phyloP scores from a whole-genome alignment of 2,113 vertebrate genomes.

The Cranoglanis bouderius region DNA sequence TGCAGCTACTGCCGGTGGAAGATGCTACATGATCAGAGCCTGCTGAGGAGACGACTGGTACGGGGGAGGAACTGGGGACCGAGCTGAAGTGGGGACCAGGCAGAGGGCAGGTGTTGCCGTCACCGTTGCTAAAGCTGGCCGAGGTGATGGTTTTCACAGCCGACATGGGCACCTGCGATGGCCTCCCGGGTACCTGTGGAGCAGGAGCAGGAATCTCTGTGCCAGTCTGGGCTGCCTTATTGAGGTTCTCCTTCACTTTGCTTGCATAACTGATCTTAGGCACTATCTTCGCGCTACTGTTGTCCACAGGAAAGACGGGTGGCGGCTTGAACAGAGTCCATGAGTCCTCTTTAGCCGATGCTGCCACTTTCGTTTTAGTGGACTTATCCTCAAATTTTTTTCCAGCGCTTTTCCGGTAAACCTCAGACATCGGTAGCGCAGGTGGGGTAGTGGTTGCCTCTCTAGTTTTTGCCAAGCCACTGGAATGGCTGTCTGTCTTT shows the following conservation, averaged over 20 bases:
- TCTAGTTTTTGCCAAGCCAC: slow-evolving; percentile 52
- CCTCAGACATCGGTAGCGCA: slow-evolving; percentile 72
- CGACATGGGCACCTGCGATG: slow-evolving; percentile 96
- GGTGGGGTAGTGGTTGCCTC: slow-evolving; percentile 66
- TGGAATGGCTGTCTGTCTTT: slow-evolving; percentile 77
- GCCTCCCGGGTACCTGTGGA: slow-evolving; percentile 77
- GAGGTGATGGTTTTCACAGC: slow-evolving; percentile 98
- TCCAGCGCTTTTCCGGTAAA: slow-evolving; percentile 78
- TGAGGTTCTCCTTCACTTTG: slow-evolving; percentile 99
- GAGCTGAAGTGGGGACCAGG: slow-evolving; percentile 80
- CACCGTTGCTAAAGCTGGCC: slow-evolving; percentile 92
- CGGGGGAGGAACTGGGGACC: slow-evolving; percentile 73
- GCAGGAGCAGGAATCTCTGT: slow-evolving; percentile 74
- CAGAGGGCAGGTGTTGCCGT: slow-evolving; percentile 79
- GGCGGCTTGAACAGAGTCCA: slow-evolving; percentile 99
- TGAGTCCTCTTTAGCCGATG: slow-evolving; percentile 90
- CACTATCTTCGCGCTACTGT: slow-evolving; percentile 99
- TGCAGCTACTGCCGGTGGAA: slow-evolving; percentile 77
- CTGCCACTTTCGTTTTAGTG: slow-evolving; percentile 83
- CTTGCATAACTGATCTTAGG: slow-evolving; percentile 99
- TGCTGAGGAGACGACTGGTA: slow-evolving; percentile 66
- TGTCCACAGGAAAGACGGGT: slow-evolving; percentile 98
- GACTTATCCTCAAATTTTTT: slow-evolving; percentile 92
- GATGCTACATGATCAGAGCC: slow-evolving; percentile 82
- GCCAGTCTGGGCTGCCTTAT: slow-evolving; percentile 88